A percentile compares a stretch with the other conserved stretches of the same genome.
Evolutionary conservation across 2,113 vertebrate genomes (phyloP).

Genomic region (Plectropomus leopardus): DNA sequence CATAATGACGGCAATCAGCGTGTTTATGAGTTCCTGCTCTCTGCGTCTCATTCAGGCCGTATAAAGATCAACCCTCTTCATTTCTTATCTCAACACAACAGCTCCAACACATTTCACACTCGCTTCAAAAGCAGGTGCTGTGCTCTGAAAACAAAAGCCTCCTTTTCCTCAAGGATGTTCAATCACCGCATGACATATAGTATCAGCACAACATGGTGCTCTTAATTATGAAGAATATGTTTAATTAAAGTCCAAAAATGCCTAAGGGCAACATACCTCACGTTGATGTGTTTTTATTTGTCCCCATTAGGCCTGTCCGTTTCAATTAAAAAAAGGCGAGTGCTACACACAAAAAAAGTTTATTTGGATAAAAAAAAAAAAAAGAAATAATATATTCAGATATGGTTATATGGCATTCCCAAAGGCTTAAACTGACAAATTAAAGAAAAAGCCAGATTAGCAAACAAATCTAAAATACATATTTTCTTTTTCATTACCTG

Average conservation of each 20-base stretch:
- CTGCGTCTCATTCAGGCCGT: conserved; percentile 37
- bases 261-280: conserved; percentile 35
- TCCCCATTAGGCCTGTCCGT: conserved; percentile 42
- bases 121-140: conserved; percentile 24
- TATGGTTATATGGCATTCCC: conserved; percentile 42
- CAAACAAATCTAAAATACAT: conserved; percentile 13
- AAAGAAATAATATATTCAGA: conserved; percentile 42
- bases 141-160: conserved; percentile 10
- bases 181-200: conserved; percentile 43
- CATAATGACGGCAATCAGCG: conserved; percentile 62
- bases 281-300: conserved; percentile 35
- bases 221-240: conserved; percentile 46
- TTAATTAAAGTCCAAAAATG: conserved; percentile 51
- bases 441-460: conserved; percentile 9
- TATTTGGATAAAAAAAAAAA: conserved; percentile 47
- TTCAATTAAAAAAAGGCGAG: conserved; percentile 36
- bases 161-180: conserved; percentile 41
- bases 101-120: conserved; percentile 37
- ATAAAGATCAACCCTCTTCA: conserved; percentile 63
- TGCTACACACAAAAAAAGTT: conserved; percentile 53
- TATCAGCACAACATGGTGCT: conserved; percentile 22
- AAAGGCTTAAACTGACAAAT: conserved; percentile 36
- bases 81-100: conserved; percentile 61
- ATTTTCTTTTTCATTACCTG: conserved; percentile 4
- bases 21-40: conserved; percentile 70